phyloP scores from a whole-genome alignment of 2,888 invertebrate species.

The Hofmannophila pseudospretella region DNA sequence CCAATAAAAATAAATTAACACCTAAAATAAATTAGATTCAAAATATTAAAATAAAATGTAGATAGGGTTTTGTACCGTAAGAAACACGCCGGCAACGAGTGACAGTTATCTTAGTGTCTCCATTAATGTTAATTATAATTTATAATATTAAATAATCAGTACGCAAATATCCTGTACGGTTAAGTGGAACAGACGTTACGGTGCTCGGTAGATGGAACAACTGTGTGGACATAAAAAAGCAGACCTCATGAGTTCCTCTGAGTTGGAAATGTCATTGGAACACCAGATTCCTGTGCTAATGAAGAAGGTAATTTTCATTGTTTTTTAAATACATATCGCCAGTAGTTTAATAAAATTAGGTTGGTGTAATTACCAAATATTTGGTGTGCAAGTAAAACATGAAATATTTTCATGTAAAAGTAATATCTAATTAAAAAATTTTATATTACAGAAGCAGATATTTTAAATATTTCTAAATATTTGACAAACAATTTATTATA shows the following conservation, averaged over 20 bases:
- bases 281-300: conserved; percentile 63
- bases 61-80: conserved; percentile 3
- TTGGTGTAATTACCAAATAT: too few relatives aligned
- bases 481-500: too few relatives aligned
- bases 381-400: too few relatives aligned
- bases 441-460: too few relatives aligned
- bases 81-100: conserved; percentile 37
- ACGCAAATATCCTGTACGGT: conserved; percentile 40
- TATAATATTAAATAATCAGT: conserved; percentile 32
- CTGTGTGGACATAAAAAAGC: conserved; percentile 26
- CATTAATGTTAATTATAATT: conserved; percentile 23
- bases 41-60: conserved; percentile 9
- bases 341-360: too few relatives aligned
- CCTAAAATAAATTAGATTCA: conserved; percentile 15
- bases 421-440: too few relatives aligned
- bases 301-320: conserved; percentile 51
- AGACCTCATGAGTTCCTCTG: conserved; percentile 51
- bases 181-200: conserved; percentile 31
- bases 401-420: too few relatives aligned
- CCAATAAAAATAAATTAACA: conserved; percentile 13
- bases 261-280: conserved; percentile 65
- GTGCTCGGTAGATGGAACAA: conserved; percentile 41
- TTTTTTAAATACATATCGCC: too few relatives aligned
- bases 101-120: conserved; percentile 51
- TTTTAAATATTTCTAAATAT: too few relatives aligned